Conservation (phyloP, 2,113 vertebrate genomes). For the Fulmarus glacialis region DNA sequence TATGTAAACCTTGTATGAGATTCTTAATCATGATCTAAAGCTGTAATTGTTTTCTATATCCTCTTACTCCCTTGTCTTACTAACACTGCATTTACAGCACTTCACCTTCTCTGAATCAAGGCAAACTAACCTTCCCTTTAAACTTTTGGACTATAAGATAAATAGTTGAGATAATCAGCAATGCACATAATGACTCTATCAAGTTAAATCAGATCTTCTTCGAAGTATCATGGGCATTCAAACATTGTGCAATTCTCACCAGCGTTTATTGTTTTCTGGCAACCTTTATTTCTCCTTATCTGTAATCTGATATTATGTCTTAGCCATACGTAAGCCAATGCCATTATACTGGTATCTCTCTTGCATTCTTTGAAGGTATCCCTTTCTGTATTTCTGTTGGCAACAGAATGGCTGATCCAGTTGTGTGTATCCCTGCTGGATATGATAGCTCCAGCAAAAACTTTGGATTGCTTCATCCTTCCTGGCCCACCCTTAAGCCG, state of each 20-base stretch:
- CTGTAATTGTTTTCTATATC: not conserved
- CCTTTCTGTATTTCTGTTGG: not conserved
- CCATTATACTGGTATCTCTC: not conserved
- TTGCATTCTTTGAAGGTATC: not conserved
- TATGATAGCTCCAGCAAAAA: not conserved
- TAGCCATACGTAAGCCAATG: not conserved
- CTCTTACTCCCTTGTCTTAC: not conserved
- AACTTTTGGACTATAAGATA: not conserved
- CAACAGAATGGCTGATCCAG: not conserved
- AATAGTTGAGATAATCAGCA: not conserved
- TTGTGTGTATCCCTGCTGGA: not conserved
- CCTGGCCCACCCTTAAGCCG: not conserved
- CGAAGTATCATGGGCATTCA: not conserved
- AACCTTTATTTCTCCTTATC: not conserved
- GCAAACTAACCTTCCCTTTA: not conserved
- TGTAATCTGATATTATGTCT: not conserved
- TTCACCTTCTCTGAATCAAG: not conserved
- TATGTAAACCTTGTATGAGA: not conserved
- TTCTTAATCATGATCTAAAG: not conserved
- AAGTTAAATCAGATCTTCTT: not conserved
- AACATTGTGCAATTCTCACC: not conserved
- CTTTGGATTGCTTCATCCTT: not conserved
- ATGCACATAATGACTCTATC: not conserved
- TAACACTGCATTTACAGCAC: not conserved
- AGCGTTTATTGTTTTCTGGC: not conserved